Base-by-base conservation (phyloP, 1,140 invertebrate species). In the Lethrus apterus region DNA sequence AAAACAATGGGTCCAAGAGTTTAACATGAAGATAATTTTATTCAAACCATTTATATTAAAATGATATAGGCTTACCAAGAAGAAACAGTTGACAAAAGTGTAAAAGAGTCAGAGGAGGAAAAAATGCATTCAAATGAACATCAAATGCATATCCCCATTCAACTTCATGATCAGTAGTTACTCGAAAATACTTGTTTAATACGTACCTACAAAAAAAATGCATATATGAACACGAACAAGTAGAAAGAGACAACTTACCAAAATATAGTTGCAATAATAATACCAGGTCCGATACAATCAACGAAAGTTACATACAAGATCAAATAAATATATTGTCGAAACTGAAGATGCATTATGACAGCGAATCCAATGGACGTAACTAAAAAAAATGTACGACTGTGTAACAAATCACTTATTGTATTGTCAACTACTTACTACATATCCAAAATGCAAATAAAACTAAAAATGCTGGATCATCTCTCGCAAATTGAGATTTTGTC, bases 111-210 rank as follows among this genome's bases (percentile, higher is more conserved):
- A 98, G 74, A 2, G 93, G 80, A 42, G 96, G 95, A 70, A 98
- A 96, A 68, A 95, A 95, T 4, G 96, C 95, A 74, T 99, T 98
- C 46, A 99, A 77, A 72, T 99, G 96, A 29, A 99, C 91, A 70
- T 99, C 96, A 72, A 99, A 99, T 19, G 90, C 84, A 71, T 97
- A 99, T 2, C 88, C 96, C 96, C 96, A 98, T 69, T 99, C 96
- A 38, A 99, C 93, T 69, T 93, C 88, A 29, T 83, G 77, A 21
- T 66, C 63, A 36, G 63, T 66, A 62, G 86, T 80, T 58, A 81
- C 78, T 35, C 86, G 70, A 56, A 98, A 71, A 69, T 93, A 98
- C 57, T 80, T 81, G 71, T 99, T 99, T 33, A 79, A 80, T 17
- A 93, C 50, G 65, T 86, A 83, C 90, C 90, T 93, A 60, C 32